Percentiles rank a stretch among this genome's conserved stretches.
These are phyloP conservation scores for Oceanites oceanicus DNA, from an alignment of 2,113 vertebrate genomes.

Conservation along the genomic window DNA sequence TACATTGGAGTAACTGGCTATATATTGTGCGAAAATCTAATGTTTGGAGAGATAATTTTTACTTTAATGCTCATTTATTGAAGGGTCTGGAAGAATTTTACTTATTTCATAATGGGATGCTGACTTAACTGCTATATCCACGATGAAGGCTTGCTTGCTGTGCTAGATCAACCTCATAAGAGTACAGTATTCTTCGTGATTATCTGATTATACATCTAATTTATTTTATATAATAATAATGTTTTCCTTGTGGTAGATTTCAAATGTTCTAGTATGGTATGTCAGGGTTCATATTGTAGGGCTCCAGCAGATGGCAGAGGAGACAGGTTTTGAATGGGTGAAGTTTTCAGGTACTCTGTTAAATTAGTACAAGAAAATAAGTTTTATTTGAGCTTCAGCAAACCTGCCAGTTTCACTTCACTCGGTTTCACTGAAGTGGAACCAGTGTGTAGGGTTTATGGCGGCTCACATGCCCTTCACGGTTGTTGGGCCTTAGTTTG, in stretches of 20 bases:
- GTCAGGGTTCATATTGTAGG: not conserved
- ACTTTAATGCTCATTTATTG: not conserved
- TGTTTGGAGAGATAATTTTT: not conserved
- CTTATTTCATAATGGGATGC: not conserved
- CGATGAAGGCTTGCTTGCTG: not conserved
- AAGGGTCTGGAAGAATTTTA: not conserved
- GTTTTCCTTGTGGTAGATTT: not conserved
- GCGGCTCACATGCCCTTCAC: not conserved
- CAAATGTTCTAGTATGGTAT: not conserved
- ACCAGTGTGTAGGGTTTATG: not conserved
- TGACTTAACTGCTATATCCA: not conserved
- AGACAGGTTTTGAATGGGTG: slow-evolving; percentile 16
- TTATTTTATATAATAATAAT: not conserved
- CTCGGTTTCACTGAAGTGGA: not conserved
- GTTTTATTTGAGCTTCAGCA: slow-evolving; percentile 1
- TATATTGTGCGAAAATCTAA: not conserved
- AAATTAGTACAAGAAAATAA: slow-evolving; percentile 16
- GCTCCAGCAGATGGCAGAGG: slow-evolving; percentile 65
- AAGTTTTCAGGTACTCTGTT: not conserved
- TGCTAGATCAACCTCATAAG: not conserved
- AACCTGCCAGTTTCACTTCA: slow-evolving; percentile 1
- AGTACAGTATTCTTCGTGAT: not conserved
- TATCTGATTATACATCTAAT: not conserved
- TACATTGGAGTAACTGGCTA: not conserved
- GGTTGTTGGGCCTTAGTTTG: not conserved